Conservation (phyloP, 2,797 vertebrate species). For the Kryptolebias ocellatus region DNA sequence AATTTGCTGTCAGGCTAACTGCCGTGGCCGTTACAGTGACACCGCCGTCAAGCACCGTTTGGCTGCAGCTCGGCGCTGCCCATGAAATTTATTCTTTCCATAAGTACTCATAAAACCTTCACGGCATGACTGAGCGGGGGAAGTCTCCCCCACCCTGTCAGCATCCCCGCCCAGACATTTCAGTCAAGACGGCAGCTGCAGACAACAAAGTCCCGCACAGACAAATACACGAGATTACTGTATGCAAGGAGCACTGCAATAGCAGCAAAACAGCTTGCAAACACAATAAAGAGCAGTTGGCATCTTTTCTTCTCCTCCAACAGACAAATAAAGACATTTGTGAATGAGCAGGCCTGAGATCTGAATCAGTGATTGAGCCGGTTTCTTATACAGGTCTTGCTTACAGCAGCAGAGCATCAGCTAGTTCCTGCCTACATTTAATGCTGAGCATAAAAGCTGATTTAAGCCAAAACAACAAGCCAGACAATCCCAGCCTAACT, state of each 20-base stretch:
- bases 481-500: constrained; percentile 39
- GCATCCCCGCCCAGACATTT: constrained; percentile 36
- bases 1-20: constrained; percentile 95
- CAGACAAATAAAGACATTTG: constrained; percentile 40
- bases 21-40: constrained; percentile 87
- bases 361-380: constrained; percentile 23
- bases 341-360: constrained; percentile 24
- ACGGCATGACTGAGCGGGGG: constrained; percentile 88
- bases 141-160: constrained; percentile 40
- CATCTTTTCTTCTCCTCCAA: constrained; percentile 28
- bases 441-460: constrained; percentile 37
- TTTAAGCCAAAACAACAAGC: constrained; percentile 57
- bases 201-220: constrained; percentile 57
- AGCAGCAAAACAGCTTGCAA: constrained; percentile 63
- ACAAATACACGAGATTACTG: constrained; percentile 71
- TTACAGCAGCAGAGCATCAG: constrained; percentile 31
- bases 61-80: constrained; percentile 85
- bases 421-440: constrained; percentile 52
- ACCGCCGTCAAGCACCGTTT: constrained; percentile 87
- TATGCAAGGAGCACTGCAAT: constrained; percentile 46
- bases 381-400: constrained; percentile 26
- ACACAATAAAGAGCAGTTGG: constrained; percentile 61
- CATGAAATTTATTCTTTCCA: constrained; percentile 83
- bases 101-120: constrained; percentile 85
- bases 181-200: constrained; percentile 50